Conservation (phyloP, 2,797 vertebrate species). For the Chelidonichthys spinosus region DNA sequence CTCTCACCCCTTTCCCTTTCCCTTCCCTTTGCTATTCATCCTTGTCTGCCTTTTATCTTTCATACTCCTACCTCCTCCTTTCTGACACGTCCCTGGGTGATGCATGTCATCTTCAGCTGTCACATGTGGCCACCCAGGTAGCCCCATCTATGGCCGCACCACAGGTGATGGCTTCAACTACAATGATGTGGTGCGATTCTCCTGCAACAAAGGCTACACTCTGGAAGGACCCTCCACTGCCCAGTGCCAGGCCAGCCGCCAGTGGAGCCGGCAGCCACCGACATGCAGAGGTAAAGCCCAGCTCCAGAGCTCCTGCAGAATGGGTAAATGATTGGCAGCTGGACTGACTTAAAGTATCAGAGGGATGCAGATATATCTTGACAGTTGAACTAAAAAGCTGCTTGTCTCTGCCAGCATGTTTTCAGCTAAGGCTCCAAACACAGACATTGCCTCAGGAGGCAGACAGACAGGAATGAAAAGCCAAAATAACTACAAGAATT, state of each 20-base stretch:
- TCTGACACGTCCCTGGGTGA: slow-evolving; percentile 12
- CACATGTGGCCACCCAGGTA: slow-evolving; percentile 98
- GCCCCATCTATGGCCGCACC: slow-evolving; percentile 97
- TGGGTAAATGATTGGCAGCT: slow-evolving; percentile 37
- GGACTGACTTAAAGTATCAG: slow-evolving; percentile 39
- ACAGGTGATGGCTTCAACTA: slow-evolving; percentile 96
- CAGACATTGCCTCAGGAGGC: slow-evolving; percentile 14
- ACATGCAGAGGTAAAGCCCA: slow-evolving; percentile 91
- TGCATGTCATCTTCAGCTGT: slow-evolving; percentile 83
- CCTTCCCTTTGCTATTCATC: slow-evolving; percentile 1
- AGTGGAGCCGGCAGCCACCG: slow-evolving; percentile 96
- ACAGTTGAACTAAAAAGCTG: slow-evolving; percentile 46
- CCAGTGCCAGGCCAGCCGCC: slow-evolving; percentile 94
- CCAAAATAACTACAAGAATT: not conserved
- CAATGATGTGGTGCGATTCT: slow-evolving; percentile 95
- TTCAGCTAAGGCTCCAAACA: slow-evolving; percentile 13
- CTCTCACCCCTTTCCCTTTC: not conserved
- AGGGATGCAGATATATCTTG: slow-evolving; percentile 36
- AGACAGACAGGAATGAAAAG: slow-evolving; percentile 11
- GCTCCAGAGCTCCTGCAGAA: slow-evolving; percentile 22
- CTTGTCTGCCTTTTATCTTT: slow-evolving; percentile 5
- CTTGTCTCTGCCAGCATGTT: slow-evolving; percentile 35
- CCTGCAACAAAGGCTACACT: slow-evolving; percentile 94
- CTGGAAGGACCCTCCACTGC: slow-evolving; percentile 95
- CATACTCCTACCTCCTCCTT: slow-evolving; percentile 1